These are phyloP conservation scores for Pholis gunnellus DNA, from an alignment of 2,113 vertebrate species.

Conservation along the genomic window DNA sequence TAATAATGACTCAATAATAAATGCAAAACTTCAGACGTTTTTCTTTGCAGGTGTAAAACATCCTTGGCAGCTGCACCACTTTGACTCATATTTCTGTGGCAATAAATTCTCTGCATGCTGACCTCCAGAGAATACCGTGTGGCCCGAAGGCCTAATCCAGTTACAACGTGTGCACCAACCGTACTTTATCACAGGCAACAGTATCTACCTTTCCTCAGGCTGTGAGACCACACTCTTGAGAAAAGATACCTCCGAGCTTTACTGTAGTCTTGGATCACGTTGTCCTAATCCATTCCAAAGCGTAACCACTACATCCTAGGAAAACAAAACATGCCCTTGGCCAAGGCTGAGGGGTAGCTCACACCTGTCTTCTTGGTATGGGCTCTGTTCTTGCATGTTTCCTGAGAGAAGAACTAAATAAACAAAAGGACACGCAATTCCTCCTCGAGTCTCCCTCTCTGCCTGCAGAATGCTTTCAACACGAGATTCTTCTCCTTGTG, in stretches of 20 bases:
- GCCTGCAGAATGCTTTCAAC: slow-evolving; percentile 5
- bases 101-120: slow-evolving; percentile 53
- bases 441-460: slow-evolving; percentile 5
- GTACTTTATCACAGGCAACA: slow-evolving; percentile 70
- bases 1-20: slow-evolving; percentile 36
- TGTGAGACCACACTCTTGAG: slow-evolving; percentile 71
- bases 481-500: neutral
- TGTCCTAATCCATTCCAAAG: slow-evolving; percentile 75
- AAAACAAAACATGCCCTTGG: slow-evolving; percentile 76
- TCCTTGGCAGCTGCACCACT: slow-evolving; percentile 36
- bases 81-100: slow-evolving; percentile 53
- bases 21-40: slow-evolving; percentile 41
- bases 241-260: slow-evolving; percentile 63
- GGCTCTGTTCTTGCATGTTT: slow-evolving; percentile 38
- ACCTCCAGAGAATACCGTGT: slow-evolving; percentile 64
- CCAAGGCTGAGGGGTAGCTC: slow-evolving; percentile 64
- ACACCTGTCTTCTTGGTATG: slow-evolving; percentile 62
- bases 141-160: slow-evolving; percentile 73
- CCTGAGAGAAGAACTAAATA: slow-evolving; percentile 35
- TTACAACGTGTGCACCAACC: slow-evolving; percentile 66
- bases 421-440: slow-evolving; percentile 28
- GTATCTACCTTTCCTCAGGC: slow-evolving; percentile 75
- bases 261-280: slow-evolving; percentile 68
- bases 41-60: slow-evolving; percentile 47
- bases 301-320: slow-evolving; percentile 62